Evolutionary conservation across 1,140 invertebrate genomes (phyloP), one percentile per base, ranked within the genome.

Genomic region (Eulimnadia texana): DNA sequence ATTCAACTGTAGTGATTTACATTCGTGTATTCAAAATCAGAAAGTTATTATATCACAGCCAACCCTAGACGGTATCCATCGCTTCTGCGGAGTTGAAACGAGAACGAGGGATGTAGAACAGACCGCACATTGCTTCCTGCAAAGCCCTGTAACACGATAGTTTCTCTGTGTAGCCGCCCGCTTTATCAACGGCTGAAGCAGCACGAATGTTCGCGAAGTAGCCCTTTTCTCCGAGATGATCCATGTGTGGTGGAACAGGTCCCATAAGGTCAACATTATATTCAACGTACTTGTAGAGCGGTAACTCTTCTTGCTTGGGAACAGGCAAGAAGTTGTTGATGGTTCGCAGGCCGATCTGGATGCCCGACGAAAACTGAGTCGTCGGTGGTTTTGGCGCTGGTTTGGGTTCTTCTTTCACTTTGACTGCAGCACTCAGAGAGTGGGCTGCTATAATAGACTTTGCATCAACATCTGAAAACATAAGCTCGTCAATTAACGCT

Each of bases 401-500:
- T 49, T 51, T 60, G 1, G 62, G 22, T 47, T 57, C 42, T 57
- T 65, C 65, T 69, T 78, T 80, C 16, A 67, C 58, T 1, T 69
- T 63, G 29, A 64, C 61, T 62, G 68, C 62, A 61, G 68, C 61
- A 65, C 67, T 79, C 65, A 83, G 80, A 20, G 84, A 84, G 76
- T 92, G 93, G 49, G 81, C 84, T 60, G 84, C 84, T 1, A 98
- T 74, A 65, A 98, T 97, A 65, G 86, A 83, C 61, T 86, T 84
- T 0, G 91, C 92, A 74, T 93, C 82, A 23, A 81, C 82, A 66
- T 91, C 86, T 9, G 90, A 92, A 73, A 88, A 93, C 84, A 93
- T 95, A 2, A 97, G 75, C 70, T 95, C 90, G 75, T 96, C 91
- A 65, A 96, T 93, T 0, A 96, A 74, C 1, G 86, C 86, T 71